Conservation (phyloP, 30 jellyfish, hydroid and myxozoan genomes). For the Clytia hemisphaerica region DNA sequence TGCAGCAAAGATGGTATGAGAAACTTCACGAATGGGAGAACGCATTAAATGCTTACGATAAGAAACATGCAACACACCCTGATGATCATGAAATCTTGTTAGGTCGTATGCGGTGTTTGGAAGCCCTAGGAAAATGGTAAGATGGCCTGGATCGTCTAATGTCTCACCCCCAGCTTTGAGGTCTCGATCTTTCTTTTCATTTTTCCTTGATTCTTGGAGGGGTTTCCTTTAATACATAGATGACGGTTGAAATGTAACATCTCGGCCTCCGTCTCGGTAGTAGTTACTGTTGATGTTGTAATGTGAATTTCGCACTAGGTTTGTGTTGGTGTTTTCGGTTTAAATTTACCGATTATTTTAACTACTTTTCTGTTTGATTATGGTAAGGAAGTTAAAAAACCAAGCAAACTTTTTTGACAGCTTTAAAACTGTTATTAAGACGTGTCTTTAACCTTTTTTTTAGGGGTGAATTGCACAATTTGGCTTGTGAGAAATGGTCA, state of each 20-base stretch:
- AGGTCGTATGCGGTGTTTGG: conserved; percentile 93
- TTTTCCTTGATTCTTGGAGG: too few species aligned
- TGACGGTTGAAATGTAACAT: too few species aligned
- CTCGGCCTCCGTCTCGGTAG: too few species aligned
- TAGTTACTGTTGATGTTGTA: background rate
- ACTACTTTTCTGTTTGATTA: background rate
- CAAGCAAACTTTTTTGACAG: too few species aligned
- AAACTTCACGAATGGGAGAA: conserved; percentile 98
- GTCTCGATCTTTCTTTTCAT: background rate
- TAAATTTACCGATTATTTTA: background rate
- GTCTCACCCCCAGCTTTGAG: too few species aligned
- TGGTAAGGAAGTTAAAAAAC: background rate
- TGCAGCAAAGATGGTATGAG: conserved; percentile 96
- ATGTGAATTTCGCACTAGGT: background rate
- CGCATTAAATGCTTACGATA: conserved; percentile 88
- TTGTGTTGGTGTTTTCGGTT: background rate
- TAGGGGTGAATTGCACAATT: conserved; percentile 93
- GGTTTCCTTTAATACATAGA: too few species aligned
- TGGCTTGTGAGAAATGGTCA: conserved; percentile 95
- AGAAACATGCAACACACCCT: conserved; percentile 72
- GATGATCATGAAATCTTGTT: conserved; percentile 62
- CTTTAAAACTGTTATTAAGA: background rate
- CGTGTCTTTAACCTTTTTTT: background rate
- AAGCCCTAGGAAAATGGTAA: conserved; percentile 97
- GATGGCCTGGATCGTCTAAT: background rate